Base-by-base conservation (phyloP, 2,888 invertebrate genomes). In the Candidula unifasciata region DNA sequence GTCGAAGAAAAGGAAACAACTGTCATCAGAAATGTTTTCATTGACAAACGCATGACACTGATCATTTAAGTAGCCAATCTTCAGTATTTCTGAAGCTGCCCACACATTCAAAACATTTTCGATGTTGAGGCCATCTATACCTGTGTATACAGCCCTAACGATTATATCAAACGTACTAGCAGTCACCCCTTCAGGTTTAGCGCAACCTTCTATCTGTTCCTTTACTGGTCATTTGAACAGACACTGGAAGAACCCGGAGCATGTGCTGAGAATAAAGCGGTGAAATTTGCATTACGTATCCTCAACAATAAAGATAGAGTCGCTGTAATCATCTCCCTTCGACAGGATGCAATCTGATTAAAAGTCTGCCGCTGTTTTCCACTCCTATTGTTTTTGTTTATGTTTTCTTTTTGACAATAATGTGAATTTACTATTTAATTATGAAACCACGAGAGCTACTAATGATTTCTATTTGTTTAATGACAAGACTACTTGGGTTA, bases 181-280 rank as follows among this genome's bases (percentile, higher is more conserved):
- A 1, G 64, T 44, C 64, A 79, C 27, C 21, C 44, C 79, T 30
- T 44, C 33, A 44, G 66, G 24, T 27, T 66, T n/a, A 35, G 27
- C 79, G 10, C 44, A n/a, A n/a, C 44, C 35, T 44, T 79, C 77
- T 30, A 33, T 21, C 21, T 24, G 13, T n/a, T 78, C 77, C 35
- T 33, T 78, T 60, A 78, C 60, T 18, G 18, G 21, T 21, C 60
- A 78, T 16, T 27, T 68, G 60, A 64, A 80, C 16, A 80, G 66
- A 21, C 33, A 37, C 10, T 66, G 33, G 80, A 80, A 80, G 44
- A 44, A 80, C 24, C 10, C 27, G 1, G 80, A 80, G n/a, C 33
- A 80, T 6, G 68, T 52, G 37, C 66, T 44, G 27, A 80, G 80
- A 52, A 80, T 78, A 10, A 78, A 60, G 30, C 60, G 60, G 35